Evolutionary conservation across 2,888 invertebrate species (phyloP), one percentile per base, ranked within the genome.

Genomic region (Brachyopa scutellaris): DNA sequence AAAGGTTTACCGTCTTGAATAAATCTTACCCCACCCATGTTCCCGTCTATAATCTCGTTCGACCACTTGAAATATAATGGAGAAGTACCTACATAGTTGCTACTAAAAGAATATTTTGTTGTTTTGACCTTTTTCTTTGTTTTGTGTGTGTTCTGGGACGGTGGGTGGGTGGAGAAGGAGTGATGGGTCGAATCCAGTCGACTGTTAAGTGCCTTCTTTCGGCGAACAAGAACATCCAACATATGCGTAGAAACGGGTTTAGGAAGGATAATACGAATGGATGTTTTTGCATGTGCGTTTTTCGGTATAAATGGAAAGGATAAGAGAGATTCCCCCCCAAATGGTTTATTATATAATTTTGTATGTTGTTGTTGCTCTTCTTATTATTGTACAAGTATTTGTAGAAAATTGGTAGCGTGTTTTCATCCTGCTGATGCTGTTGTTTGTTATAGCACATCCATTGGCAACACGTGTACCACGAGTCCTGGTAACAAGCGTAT

Each of bases 1-100:
- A 80, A 80, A 80, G 74, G 79, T 74, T 80, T 80, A 42, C 55
- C 69, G 74, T 36, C 76, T 74, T 80, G 21, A 74, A 69, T 51
- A 74, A 62, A 57, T 36, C 67, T 36, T 33, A 40, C 9, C 47
- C 64, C 33, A 49, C 7, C 42, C 15, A 6, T 15, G 9, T 8
- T 23, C 11, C 19, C 21, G 40, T 31, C 57, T 73, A 55, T 70
- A 49, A 55, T 36, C 51, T 59, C 55, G 42, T 69, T 76, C 45
- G 69, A 51, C 76, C 69, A 76, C 76, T 80, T 76, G 62, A 76
- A 64, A 53, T 76, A 76, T 80, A 53, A 51, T 74, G 57, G 49
- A 45, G 13, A 49, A 57, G 70, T 64, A 51, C 53, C 36, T 23
- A 62, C 57, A 53, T 49, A 51, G 62, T 51, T 78, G 29, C 62